Conservation (phyloP, 2,888 invertebrate genomes). For the Macroteleia sp. region DNA sequence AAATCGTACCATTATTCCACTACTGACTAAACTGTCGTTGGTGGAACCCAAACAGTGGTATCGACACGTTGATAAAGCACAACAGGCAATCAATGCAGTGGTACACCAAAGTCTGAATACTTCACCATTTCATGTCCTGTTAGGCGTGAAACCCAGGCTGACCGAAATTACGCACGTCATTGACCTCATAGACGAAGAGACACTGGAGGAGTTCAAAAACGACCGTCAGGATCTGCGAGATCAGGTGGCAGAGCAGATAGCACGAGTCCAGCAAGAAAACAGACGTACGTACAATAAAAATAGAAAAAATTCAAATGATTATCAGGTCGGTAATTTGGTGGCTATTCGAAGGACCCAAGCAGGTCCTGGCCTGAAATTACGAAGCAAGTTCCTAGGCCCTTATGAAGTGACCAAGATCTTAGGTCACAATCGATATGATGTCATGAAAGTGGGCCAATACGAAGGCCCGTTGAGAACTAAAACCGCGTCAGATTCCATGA, state of each 20-base stretch:
- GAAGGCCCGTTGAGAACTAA: background rate
- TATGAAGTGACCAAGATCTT: background rate
- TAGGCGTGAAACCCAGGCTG: background rate
- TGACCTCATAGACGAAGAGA: too few relatives aligned
- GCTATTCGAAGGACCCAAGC: too few relatives aligned
- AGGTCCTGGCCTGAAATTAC: background rate
- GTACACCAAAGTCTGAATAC: background rate
- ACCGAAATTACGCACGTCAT: too few relatives aligned
- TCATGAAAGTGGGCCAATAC: background rate
- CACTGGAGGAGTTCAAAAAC: background rate
- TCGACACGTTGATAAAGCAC: background rate
- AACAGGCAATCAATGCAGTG: background rate
- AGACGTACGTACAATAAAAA: too few relatives aligned
- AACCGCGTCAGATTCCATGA: background rate
- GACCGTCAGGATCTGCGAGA: background rate
- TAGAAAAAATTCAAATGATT: too few relatives aligned
- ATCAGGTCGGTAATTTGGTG: too few relatives aligned
- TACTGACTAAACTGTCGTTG: background rate
- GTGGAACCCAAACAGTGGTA: background rate
- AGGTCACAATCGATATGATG: background rate
- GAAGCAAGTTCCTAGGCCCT: background rate
- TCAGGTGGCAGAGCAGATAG: background rate
- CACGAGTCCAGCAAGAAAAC: background rate
- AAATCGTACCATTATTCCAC: background rate
- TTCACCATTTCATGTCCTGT: background rate